phyloP scores from a whole-genome alignment of 2,113 vertebrate species.

The Bubo bubo region DNA sequence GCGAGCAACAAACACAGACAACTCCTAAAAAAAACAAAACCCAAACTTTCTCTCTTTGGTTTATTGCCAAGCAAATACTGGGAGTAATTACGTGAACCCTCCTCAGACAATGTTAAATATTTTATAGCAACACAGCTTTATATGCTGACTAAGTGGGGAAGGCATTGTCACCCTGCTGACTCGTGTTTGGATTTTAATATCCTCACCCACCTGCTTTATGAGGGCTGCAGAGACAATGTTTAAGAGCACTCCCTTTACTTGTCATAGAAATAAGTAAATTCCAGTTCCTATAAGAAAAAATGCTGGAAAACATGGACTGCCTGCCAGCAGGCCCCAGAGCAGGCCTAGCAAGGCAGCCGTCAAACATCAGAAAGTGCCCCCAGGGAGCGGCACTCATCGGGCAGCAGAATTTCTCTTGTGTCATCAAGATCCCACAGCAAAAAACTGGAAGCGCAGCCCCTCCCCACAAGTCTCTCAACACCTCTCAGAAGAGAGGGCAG shows the following conservation, averaged over 20 bases:
- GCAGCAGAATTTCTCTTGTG: not conserved
- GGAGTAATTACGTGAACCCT: not conserved
- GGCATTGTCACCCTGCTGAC: not conserved
- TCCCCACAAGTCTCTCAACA: not conserved
- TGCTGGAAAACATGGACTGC: accelerated
- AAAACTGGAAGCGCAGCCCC: no score
- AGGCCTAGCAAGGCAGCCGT: not conserved
- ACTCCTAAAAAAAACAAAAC: not conserved
- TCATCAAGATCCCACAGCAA: not conserved
- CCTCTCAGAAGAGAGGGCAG: not conserved
- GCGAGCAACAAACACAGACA: not conserved
- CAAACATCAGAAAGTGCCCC: not conserved
- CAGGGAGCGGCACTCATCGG: accelerated
- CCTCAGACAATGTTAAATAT: not conserved
- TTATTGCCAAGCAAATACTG: not conserved
- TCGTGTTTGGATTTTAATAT: not conserved
- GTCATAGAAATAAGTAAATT: not conserved
- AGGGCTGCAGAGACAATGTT: not conserved
- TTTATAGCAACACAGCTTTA: not conserved
- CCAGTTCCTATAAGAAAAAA: not conserved
- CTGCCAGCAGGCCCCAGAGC: not conserved
- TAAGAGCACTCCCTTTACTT: not conserved
- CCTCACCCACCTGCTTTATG: not conserved
- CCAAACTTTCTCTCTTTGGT: not conserved
- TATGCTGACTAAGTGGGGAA: not conserved